phyloP scores from a whole-genome alignment of 2,113 vertebrate genomes.

The Cinclus cinclus region DNA sequence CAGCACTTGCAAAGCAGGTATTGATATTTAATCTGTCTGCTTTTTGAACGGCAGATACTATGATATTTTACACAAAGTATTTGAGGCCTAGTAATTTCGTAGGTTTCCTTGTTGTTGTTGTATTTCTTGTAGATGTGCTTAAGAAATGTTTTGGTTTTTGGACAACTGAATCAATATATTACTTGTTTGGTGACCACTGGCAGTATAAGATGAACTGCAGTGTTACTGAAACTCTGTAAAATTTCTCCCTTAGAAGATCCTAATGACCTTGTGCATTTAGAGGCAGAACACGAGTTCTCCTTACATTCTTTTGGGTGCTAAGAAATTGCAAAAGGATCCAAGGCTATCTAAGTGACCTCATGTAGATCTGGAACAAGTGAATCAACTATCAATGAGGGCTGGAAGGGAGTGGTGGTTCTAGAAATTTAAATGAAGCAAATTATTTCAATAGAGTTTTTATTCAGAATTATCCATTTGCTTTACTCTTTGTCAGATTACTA shows the following conservation, averaged over 20 bases:
- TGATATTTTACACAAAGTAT: constrained; percentile 47
- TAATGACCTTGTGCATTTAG: not conserved
- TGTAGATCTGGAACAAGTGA: not conserved
- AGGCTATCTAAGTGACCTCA: not conserved
- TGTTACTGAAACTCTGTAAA: not conserved
- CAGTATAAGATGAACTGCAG: not conserved
- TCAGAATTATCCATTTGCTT: not conserved
- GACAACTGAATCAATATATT: not conserved
- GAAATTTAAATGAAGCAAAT: not conserved
- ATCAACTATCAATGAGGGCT: not conserved
- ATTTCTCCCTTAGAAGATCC: constrained; percentile 14
- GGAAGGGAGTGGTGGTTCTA: not conserved
- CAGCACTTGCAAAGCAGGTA: constrained; percentile 53
- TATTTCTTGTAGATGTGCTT: not conserved
- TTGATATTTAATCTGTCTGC: constrained; percentile 59
- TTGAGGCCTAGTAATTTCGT: not conserved
- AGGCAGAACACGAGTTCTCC: not conserved
- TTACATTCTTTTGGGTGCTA: constrained; percentile 8
- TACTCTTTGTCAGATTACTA: not conserved
- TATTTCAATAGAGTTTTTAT: not conserved
- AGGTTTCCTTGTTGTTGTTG: not conserved
- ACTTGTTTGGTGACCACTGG: constrained; percentile 9
- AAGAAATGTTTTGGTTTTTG: constrained; percentile 6
- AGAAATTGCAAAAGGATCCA: constrained; percentile 11
- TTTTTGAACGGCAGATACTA: constrained; percentile 47